Evolutionary conservation across 2,797 vertebrate species (phyloP), one percentile per base, ranked within the genome.

Genomic region (Gambelia wislizenii): DNA sequence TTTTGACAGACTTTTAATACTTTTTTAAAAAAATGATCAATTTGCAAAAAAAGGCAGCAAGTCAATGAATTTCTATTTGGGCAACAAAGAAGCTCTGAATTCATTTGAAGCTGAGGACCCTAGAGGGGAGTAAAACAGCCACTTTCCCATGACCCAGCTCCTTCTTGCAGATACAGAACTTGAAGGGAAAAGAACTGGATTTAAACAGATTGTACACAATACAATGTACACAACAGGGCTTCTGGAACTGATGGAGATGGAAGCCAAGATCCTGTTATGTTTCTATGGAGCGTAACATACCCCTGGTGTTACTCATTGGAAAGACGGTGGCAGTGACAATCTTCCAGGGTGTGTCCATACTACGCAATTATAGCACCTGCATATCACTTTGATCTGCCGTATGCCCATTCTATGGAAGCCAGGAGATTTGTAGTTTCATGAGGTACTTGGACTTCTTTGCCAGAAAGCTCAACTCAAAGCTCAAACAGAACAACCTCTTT

Each of bases 1-100:
- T 94, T 96, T 95, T 93, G 91, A 83, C 81, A 86, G 93, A 94
- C 95, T 93, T 95, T 96, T 96, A 96, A 96, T 93, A 91, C 93
- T 93, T 96, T 94, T 94, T 94, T 94, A 20, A 2, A 22, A 59
- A 39, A 56, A 90, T 95, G 92, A 95, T 94, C 89, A 92, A 94
- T 95, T 86, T 88, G 89, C 92, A 13, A 95, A 93, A 95, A 93
- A 90, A 95, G 94, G 92, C 93, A 93, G 85, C 90, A 93, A 94
- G 94, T 95, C 87, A 83, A 90, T 52, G 70, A 67, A 88, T 83
- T 83, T 70, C 54, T 75, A 30, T 52, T 83, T 52, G 13, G 25
- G 70, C 22, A 76, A 76, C 87, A 83, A 83, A 83, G 70, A 56
- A 36, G 16, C 64, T 14, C 70, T 49, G 80, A 76, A 88, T 88